A percentile compares a stretch with the other conserved stretches of the same genome.
These are phyloP conservation scores for Mesorhabditis sp. DNA, from an alignment of 2,888 invertebrate species.

Conservation along the genomic window DNA sequence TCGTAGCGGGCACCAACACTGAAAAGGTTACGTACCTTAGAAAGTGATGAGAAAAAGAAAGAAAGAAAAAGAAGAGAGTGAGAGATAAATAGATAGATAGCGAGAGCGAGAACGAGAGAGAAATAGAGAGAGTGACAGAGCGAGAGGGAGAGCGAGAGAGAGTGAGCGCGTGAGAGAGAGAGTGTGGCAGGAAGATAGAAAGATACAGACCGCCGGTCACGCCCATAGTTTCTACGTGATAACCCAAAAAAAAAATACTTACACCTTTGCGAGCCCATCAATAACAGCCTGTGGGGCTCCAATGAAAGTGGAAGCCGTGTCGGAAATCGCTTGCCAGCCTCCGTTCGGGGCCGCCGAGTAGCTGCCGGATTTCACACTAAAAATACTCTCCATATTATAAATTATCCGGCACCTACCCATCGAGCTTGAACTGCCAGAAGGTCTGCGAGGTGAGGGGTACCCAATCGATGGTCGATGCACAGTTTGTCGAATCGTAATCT, in stretches of 20 bases:
- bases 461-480: constrained; percentile 24
- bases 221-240: background rate
- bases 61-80: background rate
- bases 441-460: constrained; percentile 36
- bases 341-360: constrained; percentile 19
- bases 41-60: background rate
- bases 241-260: constrained; percentile 7
- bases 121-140: background rate
- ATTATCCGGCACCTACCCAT: constrained; percentile 12
- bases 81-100: background rate
- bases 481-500: constrained; percentile 22
- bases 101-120: background rate
- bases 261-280: constrained; percentile 27
- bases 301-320: constrained; percentile 47
- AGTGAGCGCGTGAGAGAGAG: no score
- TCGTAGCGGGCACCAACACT: constrained; percentile 42
- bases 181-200: no score
- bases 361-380: constrained; percentile 24
- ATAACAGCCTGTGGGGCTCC: constrained; percentile 40
- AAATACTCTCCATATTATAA: constrained; percentile 5
- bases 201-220: background rate
- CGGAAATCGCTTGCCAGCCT: constrained; percentile 38
- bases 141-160: background rate
- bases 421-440: constrained; percentile 42
- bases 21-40: constrained; percentile 10